Conservation (phyloP, 2,888 invertebrate genomes). For the Nezara viridula region DNA sequence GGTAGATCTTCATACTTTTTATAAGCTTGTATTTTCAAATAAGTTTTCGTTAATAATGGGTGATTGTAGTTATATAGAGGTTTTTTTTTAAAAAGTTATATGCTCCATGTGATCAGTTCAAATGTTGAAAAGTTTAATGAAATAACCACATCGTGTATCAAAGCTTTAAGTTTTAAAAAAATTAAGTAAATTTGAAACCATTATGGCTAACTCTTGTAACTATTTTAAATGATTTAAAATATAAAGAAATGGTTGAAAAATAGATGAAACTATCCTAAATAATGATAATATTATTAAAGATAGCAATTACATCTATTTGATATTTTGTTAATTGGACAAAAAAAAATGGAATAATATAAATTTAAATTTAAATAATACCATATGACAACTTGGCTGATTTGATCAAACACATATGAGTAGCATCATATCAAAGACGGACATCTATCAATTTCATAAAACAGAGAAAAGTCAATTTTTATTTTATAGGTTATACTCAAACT, state of each 20-base stretch:
- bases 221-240: not conserved
- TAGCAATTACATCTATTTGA: not conserved
- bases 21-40: slow-evolving; percentile 36
- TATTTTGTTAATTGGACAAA: not conserved
- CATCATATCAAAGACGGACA: too few relatives aligned
- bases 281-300: not conserved
- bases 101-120: not conserved
- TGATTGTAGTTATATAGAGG: not conserved
- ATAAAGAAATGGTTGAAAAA: not conserved
- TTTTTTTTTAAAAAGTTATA: not conserved
- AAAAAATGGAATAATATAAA: not conserved
- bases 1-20: slow-evolving; percentile 26
- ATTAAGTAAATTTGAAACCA: not conserved
- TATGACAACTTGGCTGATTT: not conserved
- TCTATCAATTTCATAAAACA: too few relatives aligned
- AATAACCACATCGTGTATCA: not conserved
- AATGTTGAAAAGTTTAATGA: not conserved
- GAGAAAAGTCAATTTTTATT: too few relatives aligned
- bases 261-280: not conserved
- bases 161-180: too few relatives aligned
- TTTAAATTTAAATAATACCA: not conserved
- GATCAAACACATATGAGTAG: not conserved
- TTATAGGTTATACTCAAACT: too few relatives aligned
- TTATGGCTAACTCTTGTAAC: not conserved
- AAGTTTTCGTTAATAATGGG: not conserved